Conservation (phyloP, 2,888 invertebrate genomes). For the Athripsodes cinereus region DNA sequence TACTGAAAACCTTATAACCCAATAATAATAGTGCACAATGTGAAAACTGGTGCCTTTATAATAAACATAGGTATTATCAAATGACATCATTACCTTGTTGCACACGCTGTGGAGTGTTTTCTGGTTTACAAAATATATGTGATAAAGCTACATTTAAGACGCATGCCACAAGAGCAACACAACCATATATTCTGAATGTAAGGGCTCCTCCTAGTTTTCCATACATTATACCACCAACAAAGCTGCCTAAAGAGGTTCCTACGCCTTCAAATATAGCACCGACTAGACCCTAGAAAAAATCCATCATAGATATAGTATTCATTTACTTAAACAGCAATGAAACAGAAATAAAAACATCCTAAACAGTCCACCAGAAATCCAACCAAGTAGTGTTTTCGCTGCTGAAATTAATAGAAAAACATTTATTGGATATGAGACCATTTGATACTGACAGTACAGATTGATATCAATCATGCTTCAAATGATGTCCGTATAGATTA, state of each 20-base stretch:
- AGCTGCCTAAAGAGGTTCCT: slow-evolving; percentile 74
- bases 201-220: slow-evolving; percentile 56
- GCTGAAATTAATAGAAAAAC: too few species aligned
- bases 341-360: too few species aligned
- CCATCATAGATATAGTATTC: too few species aligned
- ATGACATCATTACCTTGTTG: neutral
- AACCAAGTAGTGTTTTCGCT: too few species aligned
- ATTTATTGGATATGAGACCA: too few species aligned
- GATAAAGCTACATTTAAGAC: slow-evolving; percentile 48
- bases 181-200: slow-evolving; percentile 68
- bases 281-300: slow-evolving; percentile 62
- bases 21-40: neutral
- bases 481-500: too few species aligned
- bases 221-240: slow-evolving; percentile 68
- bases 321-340: too few species aligned
- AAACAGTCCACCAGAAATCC: too few species aligned
- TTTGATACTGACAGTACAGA: too few species aligned
- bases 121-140: slow-evolving; percentile 2
- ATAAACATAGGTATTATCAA: neutral
- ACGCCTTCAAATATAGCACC: slow-evolving; percentile 85
- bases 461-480: too few species aligned
- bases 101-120: slow-evolving; percentile 35
- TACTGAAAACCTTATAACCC: too few species aligned
- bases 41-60: neutral
- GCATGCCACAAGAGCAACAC: slow-evolving; percentile 57